These are phyloP conservation scores for Chaetophractus vellerosus DNA, from an alignment of 2,797 vertebrate species.

Conservation along the genomic window DNA sequence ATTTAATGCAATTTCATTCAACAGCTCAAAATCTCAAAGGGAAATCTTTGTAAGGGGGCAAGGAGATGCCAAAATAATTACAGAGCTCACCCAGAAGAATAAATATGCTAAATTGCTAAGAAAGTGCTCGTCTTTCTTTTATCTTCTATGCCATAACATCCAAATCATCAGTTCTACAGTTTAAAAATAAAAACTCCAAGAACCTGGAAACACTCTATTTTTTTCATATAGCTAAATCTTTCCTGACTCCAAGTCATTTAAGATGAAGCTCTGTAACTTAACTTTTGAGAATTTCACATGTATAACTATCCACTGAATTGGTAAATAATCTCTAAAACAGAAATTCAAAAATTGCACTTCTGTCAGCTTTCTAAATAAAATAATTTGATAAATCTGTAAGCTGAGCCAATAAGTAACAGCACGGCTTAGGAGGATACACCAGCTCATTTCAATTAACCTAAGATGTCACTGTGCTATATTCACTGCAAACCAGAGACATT, in stretches of 20 bases:
- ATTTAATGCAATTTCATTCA: constrained; percentile 55
- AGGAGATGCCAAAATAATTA: constrained; percentile 26
- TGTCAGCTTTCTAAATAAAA: not conserved
- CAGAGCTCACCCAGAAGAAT: not conserved
- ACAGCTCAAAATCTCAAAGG: constrained; percentile 32
- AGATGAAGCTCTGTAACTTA: not conserved
- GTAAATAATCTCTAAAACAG: constrained; percentile 18
- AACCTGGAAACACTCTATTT: not conserved
- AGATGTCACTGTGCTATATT: constrained; percentile 1
- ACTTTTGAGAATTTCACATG: not conserved
- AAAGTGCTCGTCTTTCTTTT: not conserved
- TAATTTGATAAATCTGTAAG: not conserved
- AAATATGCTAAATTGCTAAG: not conserved
- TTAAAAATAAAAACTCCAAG: constrained; percentile 53
- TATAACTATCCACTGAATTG: not conserved
- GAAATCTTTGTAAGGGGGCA: not conserved
- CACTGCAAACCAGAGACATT: not conserved
- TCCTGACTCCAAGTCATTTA: not conserved
- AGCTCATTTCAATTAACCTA: constrained; percentile 52
- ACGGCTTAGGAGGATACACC: not conserved
- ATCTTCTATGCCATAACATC: not conserved
- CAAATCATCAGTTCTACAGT: constrained; percentile 51
- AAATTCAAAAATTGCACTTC: not conserved
- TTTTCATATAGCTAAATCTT: not conserved
- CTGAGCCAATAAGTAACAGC: not conserved